phyloP scores from a whole-genome alignment of 2,888 invertebrate genomes.

The Bibio marci region DNA sequence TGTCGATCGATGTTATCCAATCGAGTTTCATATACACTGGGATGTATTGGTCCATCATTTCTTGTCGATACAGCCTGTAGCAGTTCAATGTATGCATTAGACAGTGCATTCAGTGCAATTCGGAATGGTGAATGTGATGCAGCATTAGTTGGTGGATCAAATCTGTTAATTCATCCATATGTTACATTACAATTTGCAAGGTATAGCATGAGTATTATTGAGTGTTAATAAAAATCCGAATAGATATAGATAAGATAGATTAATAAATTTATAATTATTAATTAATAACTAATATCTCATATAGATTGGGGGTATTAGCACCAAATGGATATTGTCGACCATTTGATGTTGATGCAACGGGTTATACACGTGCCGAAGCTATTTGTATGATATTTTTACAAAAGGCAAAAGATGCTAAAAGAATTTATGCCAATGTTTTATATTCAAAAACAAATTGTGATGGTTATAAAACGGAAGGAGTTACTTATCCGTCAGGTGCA shows the following conservation, averaged over 20 bases:
- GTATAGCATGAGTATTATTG: too few species aligned
- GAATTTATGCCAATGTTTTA: conserved; percentile 49
- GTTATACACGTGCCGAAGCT: conserved; percentile 72
- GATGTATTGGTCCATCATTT: conserved; percentile 76
- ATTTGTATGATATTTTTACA: conserved; percentile 54
- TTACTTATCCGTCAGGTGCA: conserved; percentile 47
- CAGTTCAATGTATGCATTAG: conserved; percentile 77
- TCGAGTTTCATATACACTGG: conserved; percentile 75
- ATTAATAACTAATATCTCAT: too few species aligned
- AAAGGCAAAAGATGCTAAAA: conserved; percentile 45
- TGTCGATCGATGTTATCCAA: conserved; percentile 86
- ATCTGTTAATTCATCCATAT: conserved; percentile 72
- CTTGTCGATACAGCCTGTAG: conserved; percentile 87
- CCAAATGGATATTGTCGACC: conserved; percentile 75
- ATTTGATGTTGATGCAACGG: conserved; percentile 70
- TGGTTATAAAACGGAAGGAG: conserved; percentile 54
- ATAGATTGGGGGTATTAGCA: conserved; percentile 59
- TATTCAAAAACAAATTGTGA: conserved; percentile 71
- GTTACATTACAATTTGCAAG: conserved; percentile 74
- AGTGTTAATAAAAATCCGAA: too few species aligned
- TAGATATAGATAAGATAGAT: too few species aligned
- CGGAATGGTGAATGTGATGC: conserved; percentile 68
- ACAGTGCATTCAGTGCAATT: conserved; percentile 62
- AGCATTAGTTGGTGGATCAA: conserved; percentile 78
- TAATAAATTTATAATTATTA: too few species aligned